These are phyloP conservation scores for Heterohyrax brucei DNA, from an alignment of 2,797 vertebrate species.

Conservation along the genomic window DNA sequence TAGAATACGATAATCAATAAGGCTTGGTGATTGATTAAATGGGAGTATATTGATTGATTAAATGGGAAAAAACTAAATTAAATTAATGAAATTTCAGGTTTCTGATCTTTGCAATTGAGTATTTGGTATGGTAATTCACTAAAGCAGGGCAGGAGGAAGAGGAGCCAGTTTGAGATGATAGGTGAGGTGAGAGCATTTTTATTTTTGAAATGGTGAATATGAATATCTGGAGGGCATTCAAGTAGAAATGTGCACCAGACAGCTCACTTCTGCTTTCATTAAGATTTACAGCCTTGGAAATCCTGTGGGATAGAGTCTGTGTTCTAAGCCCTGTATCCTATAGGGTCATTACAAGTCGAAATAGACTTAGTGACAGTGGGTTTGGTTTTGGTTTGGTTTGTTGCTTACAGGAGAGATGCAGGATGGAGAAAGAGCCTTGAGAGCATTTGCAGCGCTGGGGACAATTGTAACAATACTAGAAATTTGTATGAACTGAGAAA, in stretches of 20 bases:
- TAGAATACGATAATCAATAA: not conserved
- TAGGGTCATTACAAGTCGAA: no score
- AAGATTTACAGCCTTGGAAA: no score
- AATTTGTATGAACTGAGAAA: conserved; percentile 31
- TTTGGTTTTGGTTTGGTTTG: not conserved
- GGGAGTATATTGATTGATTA: not conserved
- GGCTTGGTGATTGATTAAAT: not conserved
- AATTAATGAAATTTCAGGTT: conserved; percentile 10
- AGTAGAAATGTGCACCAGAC: not conserved
- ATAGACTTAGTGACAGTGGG: no score
- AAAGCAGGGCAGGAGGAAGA: not conserved
- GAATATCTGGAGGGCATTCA: not conserved
- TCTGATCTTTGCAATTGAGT: not conserved
- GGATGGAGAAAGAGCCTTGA: not conserved
- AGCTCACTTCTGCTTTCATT: not conserved
- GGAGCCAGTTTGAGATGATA: not conserved
- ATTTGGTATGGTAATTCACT: not conserved
- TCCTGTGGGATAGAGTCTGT: no score
- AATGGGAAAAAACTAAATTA: not conserved
- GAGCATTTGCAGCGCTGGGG: not conserved
- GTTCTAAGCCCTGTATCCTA: no score
- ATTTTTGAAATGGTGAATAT: not conserved
- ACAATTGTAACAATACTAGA: not conserved
- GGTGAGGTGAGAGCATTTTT: not conserved
- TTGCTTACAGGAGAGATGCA: conserved; percentile 14